Evolutionary conservation across 2,888 invertebrate species (phyloP).

Genomic region (Ommatoiulus sabulosus): DNA sequence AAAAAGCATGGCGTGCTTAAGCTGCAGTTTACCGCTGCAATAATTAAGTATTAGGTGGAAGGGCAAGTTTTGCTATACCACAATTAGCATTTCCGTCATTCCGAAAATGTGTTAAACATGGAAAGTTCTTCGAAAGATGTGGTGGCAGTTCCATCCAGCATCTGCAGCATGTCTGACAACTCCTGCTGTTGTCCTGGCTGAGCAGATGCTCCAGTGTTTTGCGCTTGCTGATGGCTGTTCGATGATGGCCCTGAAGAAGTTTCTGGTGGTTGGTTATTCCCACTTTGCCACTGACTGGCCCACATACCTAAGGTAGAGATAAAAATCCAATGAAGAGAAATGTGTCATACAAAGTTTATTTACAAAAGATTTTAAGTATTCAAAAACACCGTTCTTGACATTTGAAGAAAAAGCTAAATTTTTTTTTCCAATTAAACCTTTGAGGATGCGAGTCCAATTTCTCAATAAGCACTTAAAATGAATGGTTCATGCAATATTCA

Average conservation of each 20-base stretch:
- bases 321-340: neutral
- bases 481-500: too few relatives aligned
- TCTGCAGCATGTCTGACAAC: slow-evolving; percentile 92
- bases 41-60: slow-evolving; percentile 30
- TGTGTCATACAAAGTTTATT: neutral
- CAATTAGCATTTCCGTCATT: slow-evolving; percentile 54
- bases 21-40: slow-evolving; percentile 30
- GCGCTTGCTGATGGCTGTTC: slow-evolving; percentile 45
- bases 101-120: slow-evolving; percentile 81
- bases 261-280: slow-evolving; percentile 56
- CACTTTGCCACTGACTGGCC: slow-evolving; percentile 59
- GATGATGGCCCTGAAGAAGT: slow-evolving; percentile 50
- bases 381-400: too few relatives aligned
- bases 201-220: slow-evolving; percentile 51
- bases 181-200: slow-evolving; percentile 76
- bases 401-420: too few relatives aligned
- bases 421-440: too few relatives aligned
- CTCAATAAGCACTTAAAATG: too few relatives aligned
- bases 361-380: too few relatives aligned
- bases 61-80: slow-evolving; percentile 21
- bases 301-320: slow-evolving; percentile 58
- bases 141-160: slow-evolving; percentile 84
- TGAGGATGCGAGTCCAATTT: too few relatives aligned
- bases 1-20: slow-evolving; percentile 19
- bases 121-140: slow-evolving; percentile 89